phyloP scores from a whole-genome alignment of 2,888 invertebrate genomes.

The Ommatoiulus sabulosus region DNA sequence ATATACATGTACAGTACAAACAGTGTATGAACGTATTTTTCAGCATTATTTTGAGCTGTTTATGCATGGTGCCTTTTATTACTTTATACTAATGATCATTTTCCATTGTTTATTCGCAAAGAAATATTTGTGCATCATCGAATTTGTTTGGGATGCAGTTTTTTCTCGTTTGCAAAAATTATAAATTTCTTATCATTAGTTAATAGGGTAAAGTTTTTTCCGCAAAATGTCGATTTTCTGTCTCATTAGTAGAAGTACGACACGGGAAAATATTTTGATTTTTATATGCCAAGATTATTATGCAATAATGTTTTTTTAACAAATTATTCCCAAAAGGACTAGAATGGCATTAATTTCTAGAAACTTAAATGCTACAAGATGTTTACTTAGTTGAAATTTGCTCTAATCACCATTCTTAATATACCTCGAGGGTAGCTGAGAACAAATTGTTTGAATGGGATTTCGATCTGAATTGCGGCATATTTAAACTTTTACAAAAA shows the following conservation, averaged over 20 bases:
- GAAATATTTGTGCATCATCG: background rate
- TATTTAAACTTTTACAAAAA: too few relatives aligned
- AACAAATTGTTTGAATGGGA: too few relatives aligned
- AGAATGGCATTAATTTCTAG: too few relatives aligned
- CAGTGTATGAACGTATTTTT: background rate
- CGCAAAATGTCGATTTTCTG: background rate
- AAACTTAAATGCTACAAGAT: too few relatives aligned
- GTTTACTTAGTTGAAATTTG: too few relatives aligned
- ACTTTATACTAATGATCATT: background rate
- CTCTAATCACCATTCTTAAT: too few relatives aligned
- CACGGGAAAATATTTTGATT: background rate
- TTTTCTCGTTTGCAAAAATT: background rate
- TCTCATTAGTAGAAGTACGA: background rate
- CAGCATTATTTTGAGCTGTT: background rate
- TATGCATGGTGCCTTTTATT: background rate
- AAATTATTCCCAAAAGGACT: too few relatives aligned
- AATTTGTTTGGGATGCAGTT: background rate
- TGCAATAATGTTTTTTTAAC: too few relatives aligned
- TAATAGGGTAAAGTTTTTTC: background rate
- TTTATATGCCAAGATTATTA: background rate
- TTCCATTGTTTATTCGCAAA: background rate
- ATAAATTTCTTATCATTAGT: background rate
- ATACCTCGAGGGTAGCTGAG: too few relatives aligned
- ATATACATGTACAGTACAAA: too few relatives aligned
- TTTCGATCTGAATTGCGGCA: too few relatives aligned